A percentile compares a stretch with the other conserved stretches of the same genome.
Evolutionary conservation across 2,888 invertebrate species (phyloP).

Genomic region (Agrochola lota): DNA sequence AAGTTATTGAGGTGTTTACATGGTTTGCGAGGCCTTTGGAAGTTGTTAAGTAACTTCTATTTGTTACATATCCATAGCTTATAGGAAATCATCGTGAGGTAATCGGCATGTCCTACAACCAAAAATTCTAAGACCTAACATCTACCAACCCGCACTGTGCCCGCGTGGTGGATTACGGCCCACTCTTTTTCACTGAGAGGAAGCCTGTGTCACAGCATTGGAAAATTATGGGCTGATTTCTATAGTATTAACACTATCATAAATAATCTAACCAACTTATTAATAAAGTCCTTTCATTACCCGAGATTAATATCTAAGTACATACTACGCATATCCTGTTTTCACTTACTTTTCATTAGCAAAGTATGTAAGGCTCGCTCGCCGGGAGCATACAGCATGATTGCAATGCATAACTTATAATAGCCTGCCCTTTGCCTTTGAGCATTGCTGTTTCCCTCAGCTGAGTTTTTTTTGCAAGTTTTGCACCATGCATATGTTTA

Average conservation of each 20-base stretch:
- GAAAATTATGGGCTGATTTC: neutral
- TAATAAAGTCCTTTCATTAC: conserved; percentile 14
- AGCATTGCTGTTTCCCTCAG: conserved; percentile 26
- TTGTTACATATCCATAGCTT: neutral
- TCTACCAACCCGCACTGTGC: too few relatives aligned
- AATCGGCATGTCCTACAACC: too few relatives aligned
- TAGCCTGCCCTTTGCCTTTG: conserved; percentile 49
- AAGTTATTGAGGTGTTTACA: conserved; percentile 10
- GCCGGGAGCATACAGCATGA: conserved; percentile 38
- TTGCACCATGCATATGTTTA: conserved; percentile 10
- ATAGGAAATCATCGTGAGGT: neutral
- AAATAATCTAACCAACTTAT: neutral
- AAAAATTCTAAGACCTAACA: too few relatives aligned
- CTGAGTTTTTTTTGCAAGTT: conserved; percentile 27
- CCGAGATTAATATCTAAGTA: conserved; percentile 32
- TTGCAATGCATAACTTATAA: conserved; percentile 64
- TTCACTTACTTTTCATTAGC: conserved; percentile 54
- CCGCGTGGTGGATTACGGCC: too few relatives aligned
- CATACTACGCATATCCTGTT: conserved; percentile 20
- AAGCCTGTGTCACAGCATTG: too few relatives aligned
- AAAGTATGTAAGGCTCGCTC: conserved; percentile 44
- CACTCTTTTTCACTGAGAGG: too few relatives aligned
- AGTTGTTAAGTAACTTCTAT: neutral
- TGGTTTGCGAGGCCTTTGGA: neutral
- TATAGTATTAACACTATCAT: neutral